Base-by-base conservation (phyloP, 1,140 invertebrate species). In the Saccostrea cuccullata region DNA sequence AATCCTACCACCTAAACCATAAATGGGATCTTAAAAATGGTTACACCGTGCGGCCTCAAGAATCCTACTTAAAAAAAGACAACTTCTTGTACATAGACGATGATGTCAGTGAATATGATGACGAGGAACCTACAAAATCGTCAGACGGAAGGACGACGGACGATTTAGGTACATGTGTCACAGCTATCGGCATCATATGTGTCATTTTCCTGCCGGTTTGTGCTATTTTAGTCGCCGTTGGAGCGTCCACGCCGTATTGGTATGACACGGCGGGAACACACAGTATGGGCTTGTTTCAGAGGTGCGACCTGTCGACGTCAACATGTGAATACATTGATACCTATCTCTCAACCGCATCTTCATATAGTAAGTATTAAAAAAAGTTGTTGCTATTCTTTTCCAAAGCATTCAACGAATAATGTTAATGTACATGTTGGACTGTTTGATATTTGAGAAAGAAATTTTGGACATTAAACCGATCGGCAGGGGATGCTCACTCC, bases 181-280 rank as follows among this genome's bases (percentile, higher is more conserved):
- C 70, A 0, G 70, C 26, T 36, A 15, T 77, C 4, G 70, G 70
- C 23, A 26, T 77, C 13, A 6, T 77, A 0, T 77, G 70, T 77
- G 70, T 77, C 1, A 77, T 77, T 30, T 77, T 77, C 30, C 70
- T 77, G 30, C 70, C 70, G 30, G 26, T 77, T 5, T 30, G 30
- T 30, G 70, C 70, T 40, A 77, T 77, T 77, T 11, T 77, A 12
- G 3, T 77, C 2, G 30, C 70, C 26, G 70, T 77, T 26, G 70
- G 8, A 5, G 70, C 26, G 8, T 30, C 26, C 70, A 77, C 70
- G 23, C 70, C 70, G 0, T 36, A 77, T 17, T 77, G 70, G 70
- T 77, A 77, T 77, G 70, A 77, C 26, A 77, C 70, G 26, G 70
- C 70, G 26, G 70, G 70, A 17, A 77, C 70, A 77, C 70, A 77